Evolutionary conservation across 2,113 vertebrate genomes (phyloP).

Genomic region (Proterorhinus semilunaris): DNA sequence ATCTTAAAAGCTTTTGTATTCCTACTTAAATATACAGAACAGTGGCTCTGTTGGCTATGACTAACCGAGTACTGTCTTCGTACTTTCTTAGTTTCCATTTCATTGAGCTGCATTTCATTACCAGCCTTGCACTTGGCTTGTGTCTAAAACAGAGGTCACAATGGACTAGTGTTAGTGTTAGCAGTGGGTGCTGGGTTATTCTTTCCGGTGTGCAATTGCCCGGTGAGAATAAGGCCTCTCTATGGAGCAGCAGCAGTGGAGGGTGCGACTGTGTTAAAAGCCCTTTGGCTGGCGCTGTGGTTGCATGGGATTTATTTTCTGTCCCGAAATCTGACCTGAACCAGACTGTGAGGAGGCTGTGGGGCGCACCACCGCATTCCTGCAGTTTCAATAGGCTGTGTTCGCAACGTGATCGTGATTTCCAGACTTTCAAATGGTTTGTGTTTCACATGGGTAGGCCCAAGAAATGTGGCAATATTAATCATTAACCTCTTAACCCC

Average conservation of each 20-base stretch:
- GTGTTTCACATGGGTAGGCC: too few relatives aligned
- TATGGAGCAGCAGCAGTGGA: slow-evolving; percentile 33
- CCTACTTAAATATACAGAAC: too few relatives aligned
- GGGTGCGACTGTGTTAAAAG: slow-evolving; percentile 41
- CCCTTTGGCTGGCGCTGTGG: slow-evolving; percentile 36
- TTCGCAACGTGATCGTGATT: too few relatives aligned
- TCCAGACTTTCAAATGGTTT: too few relatives aligned
- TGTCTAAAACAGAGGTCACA: slow-evolving; percentile 36
- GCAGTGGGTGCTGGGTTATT: slow-evolving; percentile 60
- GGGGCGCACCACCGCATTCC: slow-evolving; percentile 57
- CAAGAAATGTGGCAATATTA: too few relatives aligned
- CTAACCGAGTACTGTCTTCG: background rate
- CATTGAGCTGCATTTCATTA: background rate
- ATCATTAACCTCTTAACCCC: too few relatives aligned
- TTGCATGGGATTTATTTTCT: slow-evolving; percentile 63
- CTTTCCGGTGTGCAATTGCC: slow-evolving; percentile 67
- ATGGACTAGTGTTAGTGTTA: slow-evolving; percentile 50
- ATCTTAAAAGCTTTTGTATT: too few relatives aligned
- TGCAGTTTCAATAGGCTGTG: background rate
- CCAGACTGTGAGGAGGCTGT: slow-evolving; percentile 19
- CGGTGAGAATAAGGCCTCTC: slow-evolving; percentile 47
- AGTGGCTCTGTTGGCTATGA: too few relatives aligned
- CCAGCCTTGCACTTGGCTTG: slow-evolving; percentile 2
- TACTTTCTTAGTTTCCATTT: background rate
- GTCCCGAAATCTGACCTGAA: slow-evolving; percentile 69